Conservation (phyloP, 2,888 invertebrate species). For the Hypercompe scribonia region DNA sequence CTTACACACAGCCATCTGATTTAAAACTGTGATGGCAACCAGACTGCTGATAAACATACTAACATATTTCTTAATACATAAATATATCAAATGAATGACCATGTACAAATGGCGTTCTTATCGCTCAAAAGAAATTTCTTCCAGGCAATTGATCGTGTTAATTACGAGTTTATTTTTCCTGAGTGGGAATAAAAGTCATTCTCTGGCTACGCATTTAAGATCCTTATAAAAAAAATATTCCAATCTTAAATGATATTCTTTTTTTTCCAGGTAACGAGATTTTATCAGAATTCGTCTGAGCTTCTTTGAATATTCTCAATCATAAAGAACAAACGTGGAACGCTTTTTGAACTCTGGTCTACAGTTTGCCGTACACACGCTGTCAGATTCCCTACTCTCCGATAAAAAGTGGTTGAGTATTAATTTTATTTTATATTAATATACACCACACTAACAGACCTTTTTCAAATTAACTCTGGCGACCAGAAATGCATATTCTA, state of each 20-base stretch:
- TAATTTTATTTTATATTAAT: background rate
- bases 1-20: no score
- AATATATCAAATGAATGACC: no score
- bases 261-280: constrained; percentile 8
- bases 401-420: background rate
- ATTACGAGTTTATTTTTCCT: no score
- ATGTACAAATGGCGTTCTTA: no score
- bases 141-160: no score
- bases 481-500: no score
- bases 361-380: background rate
- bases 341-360: background rate
- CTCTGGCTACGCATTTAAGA: no score
- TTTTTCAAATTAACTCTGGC: background rate
- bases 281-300: background rate
- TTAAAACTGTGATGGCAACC: no score
- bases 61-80: no score
- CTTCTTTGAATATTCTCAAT: background rate
- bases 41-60: background rate
- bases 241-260: background rate
- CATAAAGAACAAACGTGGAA: background rate
- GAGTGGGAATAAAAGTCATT: no score
- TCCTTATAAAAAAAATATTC: background rate
- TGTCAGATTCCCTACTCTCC: background rate
- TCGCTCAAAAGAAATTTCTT: no score
- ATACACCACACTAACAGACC: background rate